phyloP scores from a whole-genome alignment of 2,113 vertebrate genomes.

The Saimiri boliviensis region DNA sequence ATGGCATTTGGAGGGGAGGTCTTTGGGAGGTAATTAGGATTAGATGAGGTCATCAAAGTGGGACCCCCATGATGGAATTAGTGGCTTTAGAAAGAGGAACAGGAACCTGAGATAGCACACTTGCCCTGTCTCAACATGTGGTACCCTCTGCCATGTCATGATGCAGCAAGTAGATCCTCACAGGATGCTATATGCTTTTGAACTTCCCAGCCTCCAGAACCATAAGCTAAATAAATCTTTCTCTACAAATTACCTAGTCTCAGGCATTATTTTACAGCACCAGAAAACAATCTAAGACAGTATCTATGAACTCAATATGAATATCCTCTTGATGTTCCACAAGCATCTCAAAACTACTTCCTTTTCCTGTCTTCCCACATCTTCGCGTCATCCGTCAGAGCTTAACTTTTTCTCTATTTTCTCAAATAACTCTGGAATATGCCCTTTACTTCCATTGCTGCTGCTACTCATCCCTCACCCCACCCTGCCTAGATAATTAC shows the following conservation, averaged over 20 bases:
- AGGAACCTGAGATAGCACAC: not conserved
- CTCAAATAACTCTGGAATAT: constrained; percentile 13
- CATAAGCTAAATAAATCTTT: not conserved
- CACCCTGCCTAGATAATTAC: not conserved
- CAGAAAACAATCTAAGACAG: not conserved
- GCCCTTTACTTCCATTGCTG: not conserved
- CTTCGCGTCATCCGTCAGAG: not conserved
- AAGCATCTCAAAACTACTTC: not conserved
- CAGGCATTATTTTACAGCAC: not conserved
- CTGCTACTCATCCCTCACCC: not conserved
- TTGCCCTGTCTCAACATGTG: not conserved
- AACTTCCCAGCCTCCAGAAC: not conserved
- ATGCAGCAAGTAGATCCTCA: not conserved
- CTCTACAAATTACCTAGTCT: not conserved
- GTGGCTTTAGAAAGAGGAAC: not conserved
- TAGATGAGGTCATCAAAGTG: not conserved
- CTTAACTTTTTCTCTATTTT: not conserved
- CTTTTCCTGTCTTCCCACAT: not conserved
- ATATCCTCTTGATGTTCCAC: not conserved
- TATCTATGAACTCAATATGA: not conserved
- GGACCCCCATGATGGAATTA: not conserved
- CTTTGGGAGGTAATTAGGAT: not conserved
- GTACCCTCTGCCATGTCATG: not conserved
- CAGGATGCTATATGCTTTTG: not conserved
- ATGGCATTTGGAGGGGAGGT: not conserved